Evolutionary conservation across 2,888 invertebrate genomes (phyloP), one percentile per base, ranked within the genome.

Genomic region (Andrena haemorrhoa): DNA sequence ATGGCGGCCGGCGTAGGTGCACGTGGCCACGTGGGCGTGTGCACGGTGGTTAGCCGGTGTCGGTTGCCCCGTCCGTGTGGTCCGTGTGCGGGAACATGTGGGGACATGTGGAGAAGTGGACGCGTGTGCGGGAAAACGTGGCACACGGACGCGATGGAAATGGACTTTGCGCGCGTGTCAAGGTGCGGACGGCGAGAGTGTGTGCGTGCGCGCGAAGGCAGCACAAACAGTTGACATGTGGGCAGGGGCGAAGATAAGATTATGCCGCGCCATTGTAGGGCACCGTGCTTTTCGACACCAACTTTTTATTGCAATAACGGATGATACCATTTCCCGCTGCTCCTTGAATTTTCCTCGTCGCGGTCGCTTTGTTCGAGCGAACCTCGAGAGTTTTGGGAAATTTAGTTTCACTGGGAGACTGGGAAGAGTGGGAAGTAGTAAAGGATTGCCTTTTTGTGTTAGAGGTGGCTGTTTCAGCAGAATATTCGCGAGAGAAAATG

Each of bases 171-270:
- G 31, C 33, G 23, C 16, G 49, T 16, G 49, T 16, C 1, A 8
- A n/a, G 35, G 20, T 56, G 31, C 16, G 23, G 23, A 10, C 23
- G 47, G 26, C 56, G 56, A 12, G 26, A 3, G 23, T 20, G 29
- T 20, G 29, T 2, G 72, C 47, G 58, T 31, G 35, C 23, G 49
- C 49, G 47, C 20, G 29, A 7, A 31, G 12, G 10, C 31, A 35
- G 71, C 68, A 70, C 70, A 65, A 83, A 65, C 65, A 70, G 58
- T 51, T 64, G 72, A 82, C 73, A 78, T 71, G 75, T 82, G 82
- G 74, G 70, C 66, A 72, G 63, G 64, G 23, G 23, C 63, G 61
- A 26, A 80, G 86, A 86, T 83, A 83, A 86, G 83, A 83, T 86
- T 83, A 75, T 64, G 33, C 2, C 60, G 26, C 23, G 16, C 56